phyloP scores from a whole-genome alignment of 2,113 vertebrate genomes.

The Leiothrix lutea region DNA sequence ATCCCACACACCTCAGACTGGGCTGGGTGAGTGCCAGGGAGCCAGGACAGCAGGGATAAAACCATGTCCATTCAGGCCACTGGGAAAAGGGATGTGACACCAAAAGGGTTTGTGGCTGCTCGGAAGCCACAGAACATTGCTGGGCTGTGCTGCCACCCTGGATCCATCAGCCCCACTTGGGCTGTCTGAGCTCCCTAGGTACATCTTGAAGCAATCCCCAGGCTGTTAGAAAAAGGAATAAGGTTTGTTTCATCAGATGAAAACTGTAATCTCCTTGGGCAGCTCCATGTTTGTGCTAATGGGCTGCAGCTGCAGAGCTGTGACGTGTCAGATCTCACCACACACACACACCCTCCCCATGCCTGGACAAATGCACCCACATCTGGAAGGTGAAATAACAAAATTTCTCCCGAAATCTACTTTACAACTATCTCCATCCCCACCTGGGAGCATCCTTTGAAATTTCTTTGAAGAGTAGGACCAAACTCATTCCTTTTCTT shows the following conservation, averaged over 20 bases:
- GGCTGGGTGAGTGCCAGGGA: background rate
- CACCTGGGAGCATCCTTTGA: conserved; percentile 40
- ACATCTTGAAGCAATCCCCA: conserved; percentile 30
- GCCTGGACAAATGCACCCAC: background rate
- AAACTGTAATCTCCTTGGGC: background rate
- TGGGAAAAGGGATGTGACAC: background rate
- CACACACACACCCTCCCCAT: background rate
- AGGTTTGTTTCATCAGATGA: background rate
- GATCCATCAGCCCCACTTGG: background rate
- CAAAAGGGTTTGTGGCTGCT: background rate
- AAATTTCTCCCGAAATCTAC: background rate
- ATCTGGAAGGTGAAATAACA: background rate
- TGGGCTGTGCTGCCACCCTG: background rate
- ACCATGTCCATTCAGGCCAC: rapidly evolving
- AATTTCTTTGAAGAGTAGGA: conserved; percentile 25
- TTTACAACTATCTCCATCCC: background rate
- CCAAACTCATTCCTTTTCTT: background rate
- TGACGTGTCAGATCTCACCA: background rate
- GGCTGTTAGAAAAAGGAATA: background rate
- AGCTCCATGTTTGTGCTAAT: conserved; percentile 10
- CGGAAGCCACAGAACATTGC: background rate
- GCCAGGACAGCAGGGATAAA: background rate
- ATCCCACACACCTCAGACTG: background rate
- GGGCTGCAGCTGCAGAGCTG: conserved; percentile 59
- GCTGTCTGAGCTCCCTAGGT: background rate